A percentile compares a stretch with the other conserved stretches of the same genome.
Evolutionary conservation across 2,113 vertebrate genomes (phyloP).

Genomic region (Mobula hypostoma): DNA sequence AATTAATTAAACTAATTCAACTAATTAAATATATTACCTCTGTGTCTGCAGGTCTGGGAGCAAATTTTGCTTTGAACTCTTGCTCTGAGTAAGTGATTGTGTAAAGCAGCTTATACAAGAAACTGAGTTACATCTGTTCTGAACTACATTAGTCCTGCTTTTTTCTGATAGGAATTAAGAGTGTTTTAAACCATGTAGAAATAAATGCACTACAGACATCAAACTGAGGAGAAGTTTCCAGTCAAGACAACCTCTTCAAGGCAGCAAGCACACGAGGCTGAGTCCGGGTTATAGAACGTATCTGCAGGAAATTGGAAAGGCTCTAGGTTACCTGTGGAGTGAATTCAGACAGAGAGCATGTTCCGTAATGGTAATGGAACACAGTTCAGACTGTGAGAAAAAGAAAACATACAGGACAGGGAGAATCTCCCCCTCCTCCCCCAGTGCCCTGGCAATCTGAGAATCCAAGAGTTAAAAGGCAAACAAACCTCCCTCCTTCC

Average conservation of each 20-base stretch:
- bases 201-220: not conserved
- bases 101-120: conserved; percentile 23
- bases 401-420: conserved; percentile 24
- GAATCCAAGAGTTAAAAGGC: not conserved
- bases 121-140: conserved; percentile 4
- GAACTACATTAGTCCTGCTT: conserved; percentile 28
- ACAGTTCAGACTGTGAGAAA: not conserved
- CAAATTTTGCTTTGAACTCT: conserved; percentile 20
- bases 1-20: not conserved
- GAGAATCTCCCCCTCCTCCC: not conserved
- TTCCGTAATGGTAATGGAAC: not conserved
- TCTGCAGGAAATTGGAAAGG: too few species aligned
- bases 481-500: conserved; percentile 15
- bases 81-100: conserved; percentile 7
- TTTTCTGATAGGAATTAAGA: conserved; percentile 7
- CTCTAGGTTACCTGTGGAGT: not conserved
- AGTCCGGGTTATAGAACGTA: not conserved
- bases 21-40: conserved; percentile 31
- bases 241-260: not conserved
- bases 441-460: not conserved
- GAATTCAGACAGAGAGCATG: not conserved
- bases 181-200: conserved; percentile 20
- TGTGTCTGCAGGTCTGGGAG: conserved; percentile 17
- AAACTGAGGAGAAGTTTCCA: conserved; percentile 19
- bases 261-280: not conserved